Evolutionary conservation across 2,888 invertebrate species (phyloP), one percentile per base, ranked within the genome.

Genomic region (Polydrusus cervinus): DNA sequence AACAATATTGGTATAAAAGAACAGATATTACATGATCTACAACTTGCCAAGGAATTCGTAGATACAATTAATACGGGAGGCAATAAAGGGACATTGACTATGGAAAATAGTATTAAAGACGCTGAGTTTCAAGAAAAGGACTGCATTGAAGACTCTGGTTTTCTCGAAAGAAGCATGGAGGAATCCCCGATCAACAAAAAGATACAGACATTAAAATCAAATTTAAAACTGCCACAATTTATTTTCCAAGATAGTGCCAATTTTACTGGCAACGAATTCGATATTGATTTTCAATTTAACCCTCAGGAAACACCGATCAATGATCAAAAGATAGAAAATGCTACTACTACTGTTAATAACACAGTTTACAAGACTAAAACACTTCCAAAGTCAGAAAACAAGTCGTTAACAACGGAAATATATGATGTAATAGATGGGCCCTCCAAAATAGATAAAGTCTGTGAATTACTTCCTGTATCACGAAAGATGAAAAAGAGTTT

Each of bases 151-250:
- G 67, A 67, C 40, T 67, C 61, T 30, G 51, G 57, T 2, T 69
- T 66, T 45, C 38, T 55, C 10, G 74, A 74, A 11, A 49, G 20
- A 45, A 51, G 38, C 25, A 18, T 30, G 16, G 74, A 69, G 51
- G 55, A 47, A 47, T 30, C 34, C 10, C 20, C 64, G 13, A 34
- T 51, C 6, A 43, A 55, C 40, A 47, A 45, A 8, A 43, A 55
- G 16, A 1, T 18, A 38, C 0, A 3, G 9, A 9, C 34, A 7
- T 34, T 34, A 8, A 55, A 34, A 55, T 8, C n/a, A 34, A 7
- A 34, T 34, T 1, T 34, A 14, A 20, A 55, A 30, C 14, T 38
- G n/a, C 16, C 11, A 13, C 10, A 11, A 60, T 16, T 3, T 18
- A 10, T 9, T 16, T 11, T 60, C 5, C 9, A 38, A 11, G 57